phyloP scores from a whole-genome alignment of 2,888 invertebrate species.

The Cerceris ruficornis region DNA sequence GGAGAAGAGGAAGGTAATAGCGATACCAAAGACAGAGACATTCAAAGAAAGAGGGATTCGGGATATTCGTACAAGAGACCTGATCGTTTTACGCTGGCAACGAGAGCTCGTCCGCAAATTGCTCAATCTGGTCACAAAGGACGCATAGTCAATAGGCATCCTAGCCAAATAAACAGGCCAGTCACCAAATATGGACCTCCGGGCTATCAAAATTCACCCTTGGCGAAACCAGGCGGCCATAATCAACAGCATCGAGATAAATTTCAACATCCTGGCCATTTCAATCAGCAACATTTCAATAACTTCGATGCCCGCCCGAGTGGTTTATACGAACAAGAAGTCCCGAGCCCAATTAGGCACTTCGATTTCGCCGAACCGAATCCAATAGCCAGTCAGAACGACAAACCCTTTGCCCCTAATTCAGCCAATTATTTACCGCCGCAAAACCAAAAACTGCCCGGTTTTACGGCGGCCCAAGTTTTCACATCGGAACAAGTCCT shows the following conservation, averaged over 20 bases:
- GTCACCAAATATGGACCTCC: slow-evolving; percentile 76
- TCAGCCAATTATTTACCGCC: slow-evolving; percentile 79
- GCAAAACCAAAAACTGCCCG: slow-evolving; percentile 76
- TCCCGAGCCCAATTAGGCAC: slow-evolving; percentile 70
- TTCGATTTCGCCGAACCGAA: slow-evolving; percentile 69
- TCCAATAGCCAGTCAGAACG: slow-evolving; percentile 78
- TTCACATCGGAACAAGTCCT: slow-evolving; percentile 32
- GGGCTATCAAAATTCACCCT: slow-evolving; percentile 46
- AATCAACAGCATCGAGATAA: slow-evolving; percentile 51
- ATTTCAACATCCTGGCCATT: slow-evolving; percentile 43
- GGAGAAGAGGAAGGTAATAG: slow-evolving; percentile 50
- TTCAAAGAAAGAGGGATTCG: slow-evolving; percentile 74
- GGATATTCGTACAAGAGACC: slow-evolving; percentile 72
- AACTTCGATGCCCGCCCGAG: slow-evolving; percentile 36
- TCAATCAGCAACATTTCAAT: slow-evolving; percentile 40
- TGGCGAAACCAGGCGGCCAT: slow-evolving; percentile 26
- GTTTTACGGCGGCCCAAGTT: slow-evolving; percentile 42
- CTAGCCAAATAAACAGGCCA: slow-evolving; percentile 69
- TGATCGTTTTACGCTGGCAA: slow-evolving; percentile 39
- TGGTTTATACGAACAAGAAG: slow-evolving; percentile 60
- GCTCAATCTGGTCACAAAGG: slow-evolving; percentile 61
- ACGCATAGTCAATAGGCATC: slow-evolving; percentile 64
- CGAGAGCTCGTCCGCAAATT: slow-evolving; percentile 54
- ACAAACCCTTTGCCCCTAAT: slow-evolving; percentile 74
- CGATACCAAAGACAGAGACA: slow-evolving; percentile 48